Base-by-base conservation (phyloP, 2,888 invertebrate species). In the Polydrusus pterygomalis region DNA sequence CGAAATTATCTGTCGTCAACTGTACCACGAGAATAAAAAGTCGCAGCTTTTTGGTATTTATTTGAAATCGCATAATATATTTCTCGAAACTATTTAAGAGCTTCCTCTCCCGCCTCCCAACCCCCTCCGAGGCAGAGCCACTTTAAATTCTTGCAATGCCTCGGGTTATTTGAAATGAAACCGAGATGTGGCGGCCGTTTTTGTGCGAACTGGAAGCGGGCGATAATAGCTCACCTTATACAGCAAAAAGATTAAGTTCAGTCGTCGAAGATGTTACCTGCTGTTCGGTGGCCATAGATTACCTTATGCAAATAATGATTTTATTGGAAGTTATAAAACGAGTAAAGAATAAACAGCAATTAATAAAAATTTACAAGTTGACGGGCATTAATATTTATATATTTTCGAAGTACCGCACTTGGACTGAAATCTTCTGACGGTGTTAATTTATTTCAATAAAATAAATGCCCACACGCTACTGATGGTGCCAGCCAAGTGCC, bases 401-500 rank as follows among this genome's bases (percentile, higher is more conserved):
- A 58, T 45, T 54, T 71, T 67, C 62, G 75, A 68, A 71, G 62
- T 47, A 40, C 40, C 13, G 70, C 65, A 45, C 30, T 38, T 45
- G 43, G 38, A 34, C 69, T n/a, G 70, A 56, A 47, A 25, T 10
- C 60, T 8, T 54, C 40, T 68, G 34, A 34, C 8, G 45, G 67
- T 62, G 75, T 65, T 75, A 75, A 75, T 75, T 75, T 75, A 75
- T 71, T 71, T 75, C 71, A 75, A 71, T 75, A 71, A 69, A 74
- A 74, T 68, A 74, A 74, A 74, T 74, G 62, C 68, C 58, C 15
- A 58, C 68, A 69, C 18, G 38, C 17, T 60, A 17, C 38, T 18
- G 58, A 11, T 2, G 20, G n/a, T 34, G 6, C 56, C 54, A 40
- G 54, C n/a, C n/a, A n/a, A n/a, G n/a, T n/a, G n/a, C n/a, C n/a